Evolutionary conservation across 2,113 vertebrate genomes (phyloP), one percentile per base, ranked within the genome.

Genomic region (Tachysurus vachellii): DNA sequence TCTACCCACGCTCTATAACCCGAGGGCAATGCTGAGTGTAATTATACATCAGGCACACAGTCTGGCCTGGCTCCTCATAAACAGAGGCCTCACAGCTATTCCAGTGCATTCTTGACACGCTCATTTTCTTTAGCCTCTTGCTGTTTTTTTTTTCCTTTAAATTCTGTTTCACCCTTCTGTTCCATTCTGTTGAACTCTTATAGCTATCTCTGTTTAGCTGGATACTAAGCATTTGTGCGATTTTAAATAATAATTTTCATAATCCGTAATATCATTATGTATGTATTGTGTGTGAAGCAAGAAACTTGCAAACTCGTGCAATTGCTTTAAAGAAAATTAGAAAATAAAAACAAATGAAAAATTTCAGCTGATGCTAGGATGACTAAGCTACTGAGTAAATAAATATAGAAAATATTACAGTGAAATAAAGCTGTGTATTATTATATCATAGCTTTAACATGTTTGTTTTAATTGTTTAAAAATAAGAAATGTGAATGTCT

Each of bases 41-140:
- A 91, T 89, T 85, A 85, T 85, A 88, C 80, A 85, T 89, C 75
- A 87, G 54, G 64, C 88, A 82, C 73, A 89, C 81, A 56, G 73
- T 64, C 47, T 73, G 71, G 36, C 85, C 57, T 68, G 61, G 77
- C 73, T 77, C 23, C 50, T 85, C 79, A 53, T 66, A 87, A 64
- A 85, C 85, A 89, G 54, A 59, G 82, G 81, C 70, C 70, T 82
- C 84, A 79, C 42, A 57, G 82, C 71, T 80, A 75, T 57, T 84
- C 70, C 85, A 87, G 50, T 54, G 8, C 64, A 80, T 31, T 70
- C 57, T 26, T 56, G 50, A 87, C 82, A 84, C 57, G 14, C 80
- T 77, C 21, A 9, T 57, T 81, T 80, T 42, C 17, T 87, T 81
- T 57, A 83, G 83, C 84, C 57, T 61, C 10, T 82, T 54, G 57